Evolutionary conservation across 2,797 vertebrate genomes (phyloP).

Genomic region (Cephalopachus bancanus): DNA sequence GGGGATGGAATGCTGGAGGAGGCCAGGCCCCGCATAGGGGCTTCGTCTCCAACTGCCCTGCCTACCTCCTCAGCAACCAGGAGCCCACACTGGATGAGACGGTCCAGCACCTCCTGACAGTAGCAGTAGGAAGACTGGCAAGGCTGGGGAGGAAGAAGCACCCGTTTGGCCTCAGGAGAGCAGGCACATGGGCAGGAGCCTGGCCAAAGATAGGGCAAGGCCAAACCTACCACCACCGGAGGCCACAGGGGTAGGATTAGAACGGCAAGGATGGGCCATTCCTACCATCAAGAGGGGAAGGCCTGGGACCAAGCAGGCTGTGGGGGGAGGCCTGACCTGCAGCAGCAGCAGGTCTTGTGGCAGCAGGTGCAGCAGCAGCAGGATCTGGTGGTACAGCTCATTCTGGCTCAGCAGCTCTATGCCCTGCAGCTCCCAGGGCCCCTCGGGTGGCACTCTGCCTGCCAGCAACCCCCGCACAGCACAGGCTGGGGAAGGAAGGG

Average conservation of each 20-base stretch:
- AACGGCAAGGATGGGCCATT: not conserved
- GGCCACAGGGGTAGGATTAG: not conserved
- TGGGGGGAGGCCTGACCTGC: constrained; percentile 87
- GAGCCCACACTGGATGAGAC: constrained; percentile 94
- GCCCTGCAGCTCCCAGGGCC: constrained; percentile 84
- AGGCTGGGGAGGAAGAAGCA: constrained; percentile 88
- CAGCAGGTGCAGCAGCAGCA: constrained; percentile 93
- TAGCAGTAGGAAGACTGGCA: constrained; percentile 92
- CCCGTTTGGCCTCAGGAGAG: not conserved
- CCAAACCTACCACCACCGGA: not conserved
- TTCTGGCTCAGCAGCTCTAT: constrained; percentile 91
- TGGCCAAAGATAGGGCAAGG: not conserved
- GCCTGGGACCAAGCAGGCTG: not conserved
- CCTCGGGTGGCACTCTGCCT: constrained; percentile 88
- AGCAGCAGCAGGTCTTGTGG: constrained; percentile 90
- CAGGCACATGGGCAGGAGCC: no score
- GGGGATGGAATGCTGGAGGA: not conserved
- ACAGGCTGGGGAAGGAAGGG: constrained; percentile 89
- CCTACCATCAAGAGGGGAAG: not conserved
- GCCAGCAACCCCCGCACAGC: constrained; percentile 92
- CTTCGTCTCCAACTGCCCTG: not conserved
- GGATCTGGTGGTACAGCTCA: constrained; percentile 90
- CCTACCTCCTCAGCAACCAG: constrained; percentile 95
- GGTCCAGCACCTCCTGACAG: constrained; percentile 93
- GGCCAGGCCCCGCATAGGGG: not conserved